These are phyloP conservation scores for Hylaeus volcanicus DNA, from an alignment of 1,140 invertebrate genomes.

Conservation along the genomic window DNA sequence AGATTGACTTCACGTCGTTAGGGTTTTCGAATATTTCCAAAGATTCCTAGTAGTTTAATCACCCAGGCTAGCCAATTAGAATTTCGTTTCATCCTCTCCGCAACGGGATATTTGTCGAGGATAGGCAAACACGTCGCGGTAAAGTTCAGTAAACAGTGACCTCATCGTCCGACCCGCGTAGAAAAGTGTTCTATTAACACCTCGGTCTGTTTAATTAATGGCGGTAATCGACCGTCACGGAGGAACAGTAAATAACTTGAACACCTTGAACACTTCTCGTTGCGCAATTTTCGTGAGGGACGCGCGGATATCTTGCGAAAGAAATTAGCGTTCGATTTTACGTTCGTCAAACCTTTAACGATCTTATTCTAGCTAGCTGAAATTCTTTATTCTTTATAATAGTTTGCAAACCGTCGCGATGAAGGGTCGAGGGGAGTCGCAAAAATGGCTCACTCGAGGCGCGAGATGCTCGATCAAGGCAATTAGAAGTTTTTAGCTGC, in stretches of 20 bases:
- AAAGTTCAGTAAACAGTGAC: conserved; percentile 50
- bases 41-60: not conserved
- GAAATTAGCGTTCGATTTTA: not conserved
- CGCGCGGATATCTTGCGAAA: not conserved
- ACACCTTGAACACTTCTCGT: conserved; percentile 8
- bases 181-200: conserved; percentile 56
- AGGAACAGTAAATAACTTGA: not conserved
- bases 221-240: conserved; percentile 20
- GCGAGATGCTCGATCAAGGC: conserved; percentile 26
- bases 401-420: not conserved
- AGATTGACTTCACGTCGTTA: too few relatives aligned
- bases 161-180: conserved; percentile 23
- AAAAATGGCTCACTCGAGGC: not conserved
- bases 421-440: not conserved
- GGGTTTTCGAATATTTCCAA: too few relatives aligned
- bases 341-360: too few relatives aligned
- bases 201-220: conserved; percentile 47
- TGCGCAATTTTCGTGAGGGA: conserved; percentile 6
- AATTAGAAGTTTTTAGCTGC: conserved; percentile 40
- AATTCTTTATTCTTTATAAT: too few relatives aligned
- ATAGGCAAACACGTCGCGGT: conserved; percentile 25
- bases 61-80: not conserved
- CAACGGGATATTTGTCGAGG: conserved; percentile 8
- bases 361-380: too few relatives aligned
- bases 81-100: not conserved